Conservation (phyloP, 2,797 vertebrate species). For the Microctenopoma steveboyesi region DNA sequence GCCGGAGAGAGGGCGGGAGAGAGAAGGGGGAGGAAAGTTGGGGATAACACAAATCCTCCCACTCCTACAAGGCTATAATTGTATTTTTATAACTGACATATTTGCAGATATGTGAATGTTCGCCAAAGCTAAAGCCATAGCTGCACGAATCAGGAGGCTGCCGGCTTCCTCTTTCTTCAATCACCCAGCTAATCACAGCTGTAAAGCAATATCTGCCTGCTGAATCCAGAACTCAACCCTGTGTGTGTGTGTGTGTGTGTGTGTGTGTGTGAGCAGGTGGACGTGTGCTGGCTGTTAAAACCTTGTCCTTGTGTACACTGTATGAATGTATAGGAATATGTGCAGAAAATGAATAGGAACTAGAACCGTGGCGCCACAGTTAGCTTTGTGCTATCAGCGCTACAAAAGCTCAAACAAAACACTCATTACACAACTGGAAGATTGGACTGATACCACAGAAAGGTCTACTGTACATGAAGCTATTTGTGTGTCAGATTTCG, state of each 20-base stretch:
- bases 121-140: constrained; percentile 67
- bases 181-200: constrained; percentile 59
- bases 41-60: constrained; percentile 74
- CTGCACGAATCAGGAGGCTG: constrained; percentile 55
- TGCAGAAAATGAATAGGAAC: neutral
- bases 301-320: neutral
- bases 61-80: constrained; percentile 68
- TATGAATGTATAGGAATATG: neutral
- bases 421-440: neutral
- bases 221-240: constrained; percentile 54
- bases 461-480: neutral
- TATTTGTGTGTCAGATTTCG: constrained; percentile 16
- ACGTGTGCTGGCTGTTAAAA: constrained; percentile 28
- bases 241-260: neutral
- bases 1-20: neutral
- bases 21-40: constrained; percentile 20
- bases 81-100: constrained; percentile 75
- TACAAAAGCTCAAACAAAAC: neutral
- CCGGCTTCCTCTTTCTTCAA: constrained; percentile 50
- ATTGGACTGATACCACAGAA: neutral
- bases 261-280: constrained; percentile 12
- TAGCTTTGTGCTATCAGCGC: neutral
- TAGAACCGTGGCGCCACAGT: neutral
- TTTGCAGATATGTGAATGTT: constrained; percentile 64
- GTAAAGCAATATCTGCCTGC: constrained; percentile 59